Base-by-base conservation (phyloP, 2,797 vertebrate genomes). In the Brotula barbata region DNA sequence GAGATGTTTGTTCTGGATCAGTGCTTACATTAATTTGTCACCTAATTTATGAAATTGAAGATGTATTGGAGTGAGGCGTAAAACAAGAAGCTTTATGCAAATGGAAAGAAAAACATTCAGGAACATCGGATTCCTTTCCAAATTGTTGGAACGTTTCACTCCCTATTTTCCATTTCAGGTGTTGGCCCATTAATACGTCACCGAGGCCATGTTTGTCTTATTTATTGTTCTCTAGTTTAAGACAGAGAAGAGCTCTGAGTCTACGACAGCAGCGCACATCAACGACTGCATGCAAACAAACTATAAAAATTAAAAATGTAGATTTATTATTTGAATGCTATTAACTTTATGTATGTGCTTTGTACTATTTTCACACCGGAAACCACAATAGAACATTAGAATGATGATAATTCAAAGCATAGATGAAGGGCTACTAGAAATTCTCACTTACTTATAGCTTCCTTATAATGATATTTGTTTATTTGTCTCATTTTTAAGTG, bases 201-300 rank as follows among this genome's bases (percentile, higher is more conserved):
- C 40, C 7, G 6, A 34, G 21, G 64, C 65, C 22, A 1, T 17
- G 57, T 52, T 48, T 57, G 45, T 66, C 44, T 62, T 51, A 65
- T 63, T 41, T 48, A 79, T 5, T 6, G 15, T 3, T 16, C 57
- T 58, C 40, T 54, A 58, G 66, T 75, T 49, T 39, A 16, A 71
- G 61, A 45, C 45, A 43, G 19, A 48, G 43, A 64, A 40, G 31
- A 40, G 50, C 33, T 52, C 7, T 28, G 19, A 58, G 68, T 65
- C 50, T 67, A 17, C 60, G 67, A 53, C 58, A 41, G 56, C n/a
- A n/a, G n/a, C n/a, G n/a, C n/a, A n/a, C n/a, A n/a, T n/a, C 49
- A 53, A 21, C 23, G 12, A 31, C 50, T 31, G 45, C 36, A 23
- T 42, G 58, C 28, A 31, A 47, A 44, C n/a, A n/a, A n/a, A n/a